Evolutionary conservation across 2,888 invertebrate genomes (phyloP).

Genomic region (Campoletis raptor): DNA sequence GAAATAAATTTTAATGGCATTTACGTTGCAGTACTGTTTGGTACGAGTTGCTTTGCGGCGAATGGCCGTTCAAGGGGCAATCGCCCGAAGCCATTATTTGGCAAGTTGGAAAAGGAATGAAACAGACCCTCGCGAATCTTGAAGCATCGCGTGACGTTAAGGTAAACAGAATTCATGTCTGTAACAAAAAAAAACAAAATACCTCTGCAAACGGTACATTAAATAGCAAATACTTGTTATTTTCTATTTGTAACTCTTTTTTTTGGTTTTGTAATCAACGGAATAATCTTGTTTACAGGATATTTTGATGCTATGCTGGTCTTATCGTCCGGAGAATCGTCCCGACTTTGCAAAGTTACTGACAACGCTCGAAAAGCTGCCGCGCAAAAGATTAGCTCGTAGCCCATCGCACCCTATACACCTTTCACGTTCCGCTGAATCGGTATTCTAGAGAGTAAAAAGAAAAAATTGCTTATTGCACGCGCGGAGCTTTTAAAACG

Average conservation of each 20-base stretch:
- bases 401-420: slow-evolving; percentile 99
- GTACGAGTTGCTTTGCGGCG: slow-evolving; percentile 98
- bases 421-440: slow-evolving; percentile 97
- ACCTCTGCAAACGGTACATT: neutral
- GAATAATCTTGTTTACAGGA: slow-evolving; percentile 87
- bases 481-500: neutral
- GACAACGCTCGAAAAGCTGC: slow-evolving; percentile 94
- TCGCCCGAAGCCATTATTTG: slow-evolving; percentile 98
- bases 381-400: slow-evolving; percentile 97
- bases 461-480: neutral
- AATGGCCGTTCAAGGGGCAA: slow-evolving; percentile 97
- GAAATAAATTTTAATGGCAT: neutral
- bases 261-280: neutral
- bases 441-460: slow-evolving; percentile 90
- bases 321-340: slow-evolving; percentile 93
- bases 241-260: neutral
- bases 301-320: slow-evolving; percentile 98
- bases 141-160: slow-evolving; percentile 98
- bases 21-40: slow-evolving; percentile 93
- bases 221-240: neutral
- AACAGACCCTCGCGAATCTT: slow-evolving; percentile 96
- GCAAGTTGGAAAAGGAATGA: slow-evolving; percentile 99
- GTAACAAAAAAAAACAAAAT: neutral
- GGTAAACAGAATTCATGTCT: slow-evolving; percentile 85
- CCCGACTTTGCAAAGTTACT: slow-evolving; percentile 96